Percentiles rank a stretch among this genome's conserved stretches.
These are phyloP conservation scores for Rhadinocentrus ornatus DNA, from an alignment of 2,797 vertebrate genomes.

Conservation along the genomic window DNA sequence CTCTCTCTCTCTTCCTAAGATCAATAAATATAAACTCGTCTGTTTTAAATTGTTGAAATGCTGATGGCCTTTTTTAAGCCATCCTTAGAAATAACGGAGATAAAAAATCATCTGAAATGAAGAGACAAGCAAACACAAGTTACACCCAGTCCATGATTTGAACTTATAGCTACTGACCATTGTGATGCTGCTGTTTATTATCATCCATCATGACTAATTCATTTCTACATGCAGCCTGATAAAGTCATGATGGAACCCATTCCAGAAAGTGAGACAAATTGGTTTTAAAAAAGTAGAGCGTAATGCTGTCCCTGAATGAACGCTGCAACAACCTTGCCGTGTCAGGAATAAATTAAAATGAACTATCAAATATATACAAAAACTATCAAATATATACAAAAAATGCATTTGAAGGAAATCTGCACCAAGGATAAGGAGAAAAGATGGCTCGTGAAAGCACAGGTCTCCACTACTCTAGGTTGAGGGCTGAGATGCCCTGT, in stretches of 20 bases:
- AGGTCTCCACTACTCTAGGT: constrained; percentile 41
- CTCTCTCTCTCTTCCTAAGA: background rate
- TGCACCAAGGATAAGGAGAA: background rate
- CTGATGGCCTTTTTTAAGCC: background rate
- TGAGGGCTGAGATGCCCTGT: constrained; percentile 30
- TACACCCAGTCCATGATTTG: background rate
- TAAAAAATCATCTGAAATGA: background rate
- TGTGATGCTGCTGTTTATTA: constrained; percentile 23
- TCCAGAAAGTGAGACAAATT: background rate
- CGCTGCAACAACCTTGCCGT: constrained; percentile 1
- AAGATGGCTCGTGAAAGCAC: background rate
- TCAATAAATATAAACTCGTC: background rate
- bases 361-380: background rate
- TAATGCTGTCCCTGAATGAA: background rate
- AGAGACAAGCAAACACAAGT: too few relatives aligned
- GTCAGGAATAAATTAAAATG: constrained; percentile 3
- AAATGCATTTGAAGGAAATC: background rate
- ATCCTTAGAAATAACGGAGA: background rate
- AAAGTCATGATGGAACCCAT: background rate
- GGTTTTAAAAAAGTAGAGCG: background rate
- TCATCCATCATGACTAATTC: constrained; percentile 28
- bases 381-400: too few relatives aligned
- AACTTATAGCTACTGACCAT: background rate
- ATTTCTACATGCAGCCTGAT: constrained; percentile 12
- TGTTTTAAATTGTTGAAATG: background rate